phyloP scores from a whole-genome alignment of 2,113 vertebrate species.

The Calyptommatus sinebrachiatus region DNA sequence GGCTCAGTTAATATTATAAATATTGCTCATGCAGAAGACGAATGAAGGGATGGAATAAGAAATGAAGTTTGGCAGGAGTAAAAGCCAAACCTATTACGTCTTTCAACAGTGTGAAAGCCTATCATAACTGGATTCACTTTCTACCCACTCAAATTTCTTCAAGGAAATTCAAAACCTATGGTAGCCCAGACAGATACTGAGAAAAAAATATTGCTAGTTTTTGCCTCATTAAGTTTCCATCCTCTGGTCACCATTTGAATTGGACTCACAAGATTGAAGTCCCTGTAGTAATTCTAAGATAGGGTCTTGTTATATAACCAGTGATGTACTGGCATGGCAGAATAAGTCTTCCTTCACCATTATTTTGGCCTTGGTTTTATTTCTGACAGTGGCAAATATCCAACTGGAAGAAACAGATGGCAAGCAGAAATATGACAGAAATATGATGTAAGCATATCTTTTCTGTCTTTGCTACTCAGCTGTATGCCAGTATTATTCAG shows the following conservation, averaged over 20 bases:
- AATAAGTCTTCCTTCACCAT: neutral
- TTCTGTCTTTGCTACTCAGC: neutral
- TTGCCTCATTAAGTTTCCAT: neutral
- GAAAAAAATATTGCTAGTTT: neutral
- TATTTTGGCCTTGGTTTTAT: conserved; percentile 17
- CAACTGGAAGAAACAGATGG: neutral
- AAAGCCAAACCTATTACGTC: too few relatives aligned
- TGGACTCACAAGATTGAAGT: neutral
- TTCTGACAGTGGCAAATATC: neutral
- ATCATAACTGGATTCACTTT: too few relatives aligned
- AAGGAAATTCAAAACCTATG: too few relatives aligned
- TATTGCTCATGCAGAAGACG: too few relatives aligned
- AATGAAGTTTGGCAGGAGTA: too few relatives aligned
- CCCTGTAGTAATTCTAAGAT: neutral
- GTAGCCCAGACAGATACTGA: too few relatives aligned
- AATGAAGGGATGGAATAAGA: too few relatives aligned
- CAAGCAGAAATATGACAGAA: neutral
- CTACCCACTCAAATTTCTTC: too few relatives aligned
- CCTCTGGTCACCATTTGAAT: neutral
- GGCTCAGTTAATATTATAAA: too few relatives aligned
- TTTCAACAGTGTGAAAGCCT: too few relatives aligned
- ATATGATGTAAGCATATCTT: neutral
- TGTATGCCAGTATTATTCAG: neutral
- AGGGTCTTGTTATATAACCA: neutral
- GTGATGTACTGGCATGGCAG: neutral